Base-by-base conservation (phyloP, 2,888 invertebrate species). In the Aspidapion aeneum region DNA sequence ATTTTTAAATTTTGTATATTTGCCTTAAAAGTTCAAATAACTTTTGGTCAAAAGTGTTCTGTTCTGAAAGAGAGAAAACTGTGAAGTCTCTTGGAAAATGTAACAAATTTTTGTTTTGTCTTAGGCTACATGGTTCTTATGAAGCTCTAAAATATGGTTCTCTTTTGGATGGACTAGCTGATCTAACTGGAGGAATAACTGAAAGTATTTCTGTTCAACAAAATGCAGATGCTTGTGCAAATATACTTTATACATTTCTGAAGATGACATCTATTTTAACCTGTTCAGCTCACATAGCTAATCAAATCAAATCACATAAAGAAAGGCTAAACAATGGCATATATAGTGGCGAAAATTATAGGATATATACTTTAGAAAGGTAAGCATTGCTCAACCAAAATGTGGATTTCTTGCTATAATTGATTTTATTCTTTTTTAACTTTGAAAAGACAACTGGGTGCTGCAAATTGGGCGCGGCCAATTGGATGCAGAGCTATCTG, bases 61-160 rank as follows among this genome's bases (percentile, higher is more conserved):
- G n/a, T n/a, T n/a, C n/a, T n/a, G n/a, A n/a, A n/a, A n/a, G n/a
- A n/a, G n/a, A n/a, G n/a, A n/a, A n/a, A n/a, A n/a, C n/a, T n/a
- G n/a, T n/a, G n/a, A n/a, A n/a, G n/a, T n/a, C n/a, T n/a, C n/a
- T n/a, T n/a, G n/a, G n/a, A n/a, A n/a, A n/a, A n/a, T n/a, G n/a
- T n/a, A n/a, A n/a, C n/a, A n/a, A n/a, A n/a, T n/a, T n/a, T n/a
- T n/a, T 19, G 56, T 55, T 51, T 61, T 19, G 17, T 78, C 80
- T 16, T 77, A 94, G 94, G 80, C 80, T 96, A 61, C 95, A 95
- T 75, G 95, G 95, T 2, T 95, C 95, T 0, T 96, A 96, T 80
- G 95, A 96, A 80, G 95, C 95, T 0, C 82, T 96, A 1, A 95
- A 95, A 75, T 96, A 96, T 75, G 94, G 94, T n/a, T 93, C 92